Conservation (phyloP, 2,113 vertebrate genomes). For the Silurus asotus region DNA sequence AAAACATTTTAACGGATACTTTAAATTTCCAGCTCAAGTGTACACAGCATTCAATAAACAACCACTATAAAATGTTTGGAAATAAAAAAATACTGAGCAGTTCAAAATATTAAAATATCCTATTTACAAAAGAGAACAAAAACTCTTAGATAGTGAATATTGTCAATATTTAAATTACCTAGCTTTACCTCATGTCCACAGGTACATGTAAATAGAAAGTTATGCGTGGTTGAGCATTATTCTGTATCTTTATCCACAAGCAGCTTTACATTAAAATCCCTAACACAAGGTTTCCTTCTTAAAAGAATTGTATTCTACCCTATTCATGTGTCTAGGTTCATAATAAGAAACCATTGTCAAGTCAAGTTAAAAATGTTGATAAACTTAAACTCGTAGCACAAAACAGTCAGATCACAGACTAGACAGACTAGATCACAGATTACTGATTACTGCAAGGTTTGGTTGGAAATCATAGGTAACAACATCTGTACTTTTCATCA, state of each 20-base stretch:
- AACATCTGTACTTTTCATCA: conserved; percentile 21
- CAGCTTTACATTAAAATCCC: conserved; percentile 64
- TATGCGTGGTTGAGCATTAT: conserved; percentile 49
- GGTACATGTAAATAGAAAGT: conserved; percentile 24
- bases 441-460: conserved; percentile 2
- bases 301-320: conserved; percentile 44
- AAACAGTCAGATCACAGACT: too few species aligned
- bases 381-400: conserved; percentile 14
- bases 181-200: not conserved
- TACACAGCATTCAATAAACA: not conserved
- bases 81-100: not conserved
- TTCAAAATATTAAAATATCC: not conserved
- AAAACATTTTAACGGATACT: not conserved
- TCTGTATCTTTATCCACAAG: conserved; percentile 62
- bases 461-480: conserved; percentile 22
- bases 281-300: conserved; percentile 56
- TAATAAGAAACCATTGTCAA: conserved; percentile 35
- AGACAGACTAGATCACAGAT: conserved; percentile 1
- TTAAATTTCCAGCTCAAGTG: not conserved
- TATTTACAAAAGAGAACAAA: not conserved
- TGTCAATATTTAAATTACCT: not conserved
- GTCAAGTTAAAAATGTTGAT: conserved; percentile 36
- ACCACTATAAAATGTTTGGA: too few species aligned
- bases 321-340: conserved; percentile 45
- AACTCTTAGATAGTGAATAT: not conserved